Evolutionary conservation across 2,797 vertebrate species (phyloP), one percentile per base, ranked within the genome.

Genomic region (Chaetodon trifasciatus): DNA sequence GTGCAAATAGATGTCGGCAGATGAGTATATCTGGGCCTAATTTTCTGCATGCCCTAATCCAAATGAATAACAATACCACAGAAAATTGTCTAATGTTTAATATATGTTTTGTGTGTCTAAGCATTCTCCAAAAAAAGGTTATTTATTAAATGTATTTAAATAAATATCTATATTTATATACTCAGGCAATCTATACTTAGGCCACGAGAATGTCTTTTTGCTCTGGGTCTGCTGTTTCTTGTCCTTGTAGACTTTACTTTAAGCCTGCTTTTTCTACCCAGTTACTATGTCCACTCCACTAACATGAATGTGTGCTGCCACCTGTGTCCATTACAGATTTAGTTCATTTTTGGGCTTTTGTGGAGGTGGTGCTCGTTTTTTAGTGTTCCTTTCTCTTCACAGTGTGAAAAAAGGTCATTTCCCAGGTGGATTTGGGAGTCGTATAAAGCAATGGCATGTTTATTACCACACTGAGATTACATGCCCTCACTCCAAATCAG

Each of bases 381-480:
- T 50, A 62, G 39, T 47, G 63, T 17, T 42, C 6, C 23, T 46
- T 37, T 68, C 6, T 39, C 47, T n/a, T 52, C 19, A 42, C 35
- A 44, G 21, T 67, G 12, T 60, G 53, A 49, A 37, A 40, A 40
- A 53, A 60, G 42, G 15, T 23, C 40, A 40, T 62, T 46, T 53
- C 49, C 40, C 49, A 79, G 24, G 12, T 28, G 47, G 15, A 44
- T 52, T 37, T 64, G 47, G 10, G 70, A 62, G n/a, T 72, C 32
- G 8, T 42, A 50, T 44, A n/a, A 49, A 58, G 13, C 19, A 58
- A 23, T 58, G 61, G 2, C 21, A 23, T 71, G 47, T 71, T 57
- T 67, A 28, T 56, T 32, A 55, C 52, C 21, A 28, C 8, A 8
- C 6, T 49, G 32, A 47, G 21, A 65, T 21, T 28, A 21, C 8